A percentile compares a stretch with the other conserved stretches of the same genome.
Conservation (phyloP, 92 coral and sea anemone genomes). For the Umimayanthus kanabou region DNA sequence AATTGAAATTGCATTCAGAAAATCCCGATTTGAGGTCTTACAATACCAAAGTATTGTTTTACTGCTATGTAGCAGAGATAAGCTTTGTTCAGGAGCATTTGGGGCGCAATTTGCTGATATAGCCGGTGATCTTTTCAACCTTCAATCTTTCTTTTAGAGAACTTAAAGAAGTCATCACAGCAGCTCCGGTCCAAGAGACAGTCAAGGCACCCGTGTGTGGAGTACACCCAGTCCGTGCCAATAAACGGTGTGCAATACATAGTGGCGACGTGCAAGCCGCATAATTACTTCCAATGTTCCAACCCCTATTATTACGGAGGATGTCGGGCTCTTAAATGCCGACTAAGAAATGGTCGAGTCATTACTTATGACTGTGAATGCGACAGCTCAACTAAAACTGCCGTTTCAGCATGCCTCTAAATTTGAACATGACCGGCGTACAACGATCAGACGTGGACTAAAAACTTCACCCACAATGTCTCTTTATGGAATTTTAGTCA, state of each 20-base stretch:
- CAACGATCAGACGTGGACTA: neutral
- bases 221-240: neutral
- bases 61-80: too few species aligned
- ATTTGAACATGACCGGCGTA: neutral
- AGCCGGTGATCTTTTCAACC: neutral
- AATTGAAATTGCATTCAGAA: neutral
- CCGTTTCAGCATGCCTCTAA: neutral
- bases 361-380: constrained; percentile 11
- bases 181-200: neutral
- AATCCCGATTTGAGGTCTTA: neutral
- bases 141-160: neutral
- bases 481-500: too few species aligned
- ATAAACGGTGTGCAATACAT: neutral
- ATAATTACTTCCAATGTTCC: neutral
- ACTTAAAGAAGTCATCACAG: neutral
- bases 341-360: neutral
- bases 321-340: neutral
- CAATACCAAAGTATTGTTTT: too few species aligned
- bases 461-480: neutral
- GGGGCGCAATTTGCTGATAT: neutral
- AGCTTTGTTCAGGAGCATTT: neutral
- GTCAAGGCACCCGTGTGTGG: neutral
- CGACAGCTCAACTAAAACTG: neutral
- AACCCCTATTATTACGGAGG: neutral
- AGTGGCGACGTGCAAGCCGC: neutral